Conservation (phyloP, 2,797 vertebrate genomes). For the Ataeniobius toweri region DNA sequence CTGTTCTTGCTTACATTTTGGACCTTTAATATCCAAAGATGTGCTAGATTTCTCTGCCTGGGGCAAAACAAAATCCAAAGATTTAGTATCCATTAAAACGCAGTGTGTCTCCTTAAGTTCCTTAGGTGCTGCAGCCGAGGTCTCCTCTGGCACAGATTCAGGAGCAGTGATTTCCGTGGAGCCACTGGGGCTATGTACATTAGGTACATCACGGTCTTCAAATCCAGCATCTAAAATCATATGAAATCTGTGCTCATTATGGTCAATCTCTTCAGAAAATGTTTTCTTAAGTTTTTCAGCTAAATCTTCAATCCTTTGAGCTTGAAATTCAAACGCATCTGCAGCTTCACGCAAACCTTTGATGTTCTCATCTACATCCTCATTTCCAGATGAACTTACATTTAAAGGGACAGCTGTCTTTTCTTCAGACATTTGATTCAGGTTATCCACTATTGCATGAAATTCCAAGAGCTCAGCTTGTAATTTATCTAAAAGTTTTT, state of each 20-base stretch:
- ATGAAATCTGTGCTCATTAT: background rate
- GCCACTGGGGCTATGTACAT: background rate
- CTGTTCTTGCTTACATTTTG: background rate
- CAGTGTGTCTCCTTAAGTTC: background rate
- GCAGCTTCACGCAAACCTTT: background rate
- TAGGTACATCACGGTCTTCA: background rate
- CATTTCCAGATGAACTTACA: background rate
- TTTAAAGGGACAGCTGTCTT: background rate
- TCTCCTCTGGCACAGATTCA: background rate
- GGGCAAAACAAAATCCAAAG: background rate
- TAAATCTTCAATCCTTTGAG: background rate
- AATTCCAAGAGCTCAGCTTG: background rate
- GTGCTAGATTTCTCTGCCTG: background rate
- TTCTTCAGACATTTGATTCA: background rate
- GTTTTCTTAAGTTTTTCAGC: background rate
- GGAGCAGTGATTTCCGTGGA: background rate
- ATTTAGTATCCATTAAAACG: background rate
- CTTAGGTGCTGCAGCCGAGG: background rate
- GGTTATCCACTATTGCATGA: background rate
- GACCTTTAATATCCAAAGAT: background rate
- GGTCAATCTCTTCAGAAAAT: background rate
- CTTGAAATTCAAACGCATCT: no score
- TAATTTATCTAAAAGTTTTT: background rate
- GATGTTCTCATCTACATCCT: background rate
- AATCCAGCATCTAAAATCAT: background rate